Percentiles rank a stretch among this genome's conserved stretches.
Conservation (phyloP, 1,140 invertebrate genomes). For the Saxidomus purpurata region DNA sequence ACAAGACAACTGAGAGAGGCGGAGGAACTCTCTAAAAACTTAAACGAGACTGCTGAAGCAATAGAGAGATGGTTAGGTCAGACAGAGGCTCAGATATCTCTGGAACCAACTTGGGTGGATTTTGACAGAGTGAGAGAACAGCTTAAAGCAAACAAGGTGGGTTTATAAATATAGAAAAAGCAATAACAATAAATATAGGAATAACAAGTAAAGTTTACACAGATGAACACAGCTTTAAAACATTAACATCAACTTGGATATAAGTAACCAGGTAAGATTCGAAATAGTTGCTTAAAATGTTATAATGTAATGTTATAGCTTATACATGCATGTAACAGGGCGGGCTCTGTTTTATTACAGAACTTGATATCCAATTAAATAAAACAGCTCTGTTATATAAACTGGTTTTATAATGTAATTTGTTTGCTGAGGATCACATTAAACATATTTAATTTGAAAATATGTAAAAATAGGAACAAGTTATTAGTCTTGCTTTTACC, state of each 20-base stretch:
- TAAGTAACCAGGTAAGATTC: background rate
- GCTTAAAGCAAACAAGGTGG: conserved; percentile 95
- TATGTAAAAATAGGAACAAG: background rate
- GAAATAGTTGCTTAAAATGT: background rate
- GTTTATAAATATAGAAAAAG: conserved; percentile 75
- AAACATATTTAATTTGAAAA: background rate
- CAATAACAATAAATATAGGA: too few relatives aligned
- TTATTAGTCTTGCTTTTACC: background rate
- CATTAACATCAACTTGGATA: background rate
- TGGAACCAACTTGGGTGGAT: conserved; percentile 92
- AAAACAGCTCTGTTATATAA: background rate
- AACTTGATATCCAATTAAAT: conserved; percentile 16
- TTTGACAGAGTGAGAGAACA: conserved; percentile 92
- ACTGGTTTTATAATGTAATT: background rate
- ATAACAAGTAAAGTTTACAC: too few relatives aligned
- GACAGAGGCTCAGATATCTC: conserved; percentile 92
- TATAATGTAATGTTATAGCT: background rate
- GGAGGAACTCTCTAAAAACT: conserved; percentile 94
- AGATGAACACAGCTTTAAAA: background rate
- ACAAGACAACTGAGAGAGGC: conserved; percentile 93
- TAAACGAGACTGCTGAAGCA: conserved; percentile 93
- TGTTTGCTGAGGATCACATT: background rate
- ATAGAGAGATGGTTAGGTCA: conserved; percentile 94
- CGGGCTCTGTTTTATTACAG: background rate
- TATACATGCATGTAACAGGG: background rate